Evolutionary conservation across 2,797 vertebrate genomes (phyloP).

Genomic region (Gymnocypris eckloni): DNA sequence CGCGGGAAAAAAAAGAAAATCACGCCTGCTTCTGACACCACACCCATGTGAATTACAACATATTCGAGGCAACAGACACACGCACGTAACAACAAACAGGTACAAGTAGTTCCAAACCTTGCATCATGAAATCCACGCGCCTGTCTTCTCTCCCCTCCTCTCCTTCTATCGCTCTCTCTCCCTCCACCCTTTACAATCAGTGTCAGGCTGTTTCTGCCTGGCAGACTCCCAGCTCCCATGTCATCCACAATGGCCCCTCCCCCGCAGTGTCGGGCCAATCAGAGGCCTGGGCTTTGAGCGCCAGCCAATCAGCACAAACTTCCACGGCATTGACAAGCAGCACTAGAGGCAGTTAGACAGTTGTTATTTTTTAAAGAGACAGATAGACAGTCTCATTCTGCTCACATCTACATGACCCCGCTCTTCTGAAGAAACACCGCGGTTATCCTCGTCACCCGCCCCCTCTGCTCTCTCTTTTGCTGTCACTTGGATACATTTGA

Average conservation of each 20-base stretch:
- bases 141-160: slow-evolving; percentile 74
- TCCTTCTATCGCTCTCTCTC: slow-evolving; percentile 72
- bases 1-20: slow-evolving; percentile 62
- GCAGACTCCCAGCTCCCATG: slow-evolving; percentile 79
- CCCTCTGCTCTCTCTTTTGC: not conserved
- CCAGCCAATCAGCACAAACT: slow-evolving; percentile 80
- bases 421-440: slow-evolving; percentile 13
- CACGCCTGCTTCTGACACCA: slow-evolving; percentile 64
- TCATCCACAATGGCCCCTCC: slow-evolving; percentile 82
- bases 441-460: slow-evolving; percentile 7
- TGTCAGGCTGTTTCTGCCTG: slow-evolving; percentile 81
- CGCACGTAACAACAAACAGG: slow-evolving; percentile 63
- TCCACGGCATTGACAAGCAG: slow-evolving; percentile 77
- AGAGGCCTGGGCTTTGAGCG: slow-evolving; percentile 63
- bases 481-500: slow-evolving; percentile 21
- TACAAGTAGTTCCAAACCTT: slow-evolving; percentile 80
- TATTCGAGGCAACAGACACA: slow-evolving; percentile 59
- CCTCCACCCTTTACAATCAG: slow-evolving; percentile 73
- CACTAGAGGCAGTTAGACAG: slow-evolving; percentile 76
- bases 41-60: slow-evolving; percentile 69
- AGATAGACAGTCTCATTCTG: slow-evolving; percentile 72
- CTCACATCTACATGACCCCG: slow-evolving; percentile 46
- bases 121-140: slow-evolving; percentile 83
- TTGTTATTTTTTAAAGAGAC: slow-evolving; percentile 85
- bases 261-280: slow-evolving; percentile 74